A percentile compares a stretch with the other conserved stretches of the same genome.
Conservation (phyloP, 1,140 invertebrate species). For the Drosophila parabipectinata region DNA sequence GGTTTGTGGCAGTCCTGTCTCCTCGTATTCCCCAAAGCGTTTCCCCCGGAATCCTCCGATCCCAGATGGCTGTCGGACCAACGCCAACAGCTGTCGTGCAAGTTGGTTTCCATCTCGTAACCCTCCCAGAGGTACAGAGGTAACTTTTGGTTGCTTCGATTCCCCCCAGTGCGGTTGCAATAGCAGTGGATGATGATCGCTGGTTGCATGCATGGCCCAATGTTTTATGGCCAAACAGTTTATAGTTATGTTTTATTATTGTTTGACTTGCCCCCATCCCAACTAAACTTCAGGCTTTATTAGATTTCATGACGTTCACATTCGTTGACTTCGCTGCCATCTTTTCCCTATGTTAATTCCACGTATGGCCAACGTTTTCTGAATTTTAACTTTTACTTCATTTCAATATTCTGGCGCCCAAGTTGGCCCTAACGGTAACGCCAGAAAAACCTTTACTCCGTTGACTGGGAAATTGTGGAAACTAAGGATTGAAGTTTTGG, state of each 20-base stretch:
- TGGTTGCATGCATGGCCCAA: conserved; percentile 54
- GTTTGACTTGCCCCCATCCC: conserved; percentile 9
- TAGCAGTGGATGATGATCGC: conserved; percentile 30
- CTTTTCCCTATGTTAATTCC: conserved; percentile 61
- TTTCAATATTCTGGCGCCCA: conserved; percentile 22
- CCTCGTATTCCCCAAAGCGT: conserved; percentile 34
- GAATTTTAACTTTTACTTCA: conserved; percentile 55
- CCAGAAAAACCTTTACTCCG: neutral
- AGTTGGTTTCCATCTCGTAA: conserved; percentile 60
- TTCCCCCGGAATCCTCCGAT: neutral
- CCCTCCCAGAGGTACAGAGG: conserved; percentile 3
- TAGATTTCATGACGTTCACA: conserved; percentile 47
- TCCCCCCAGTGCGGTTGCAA: neutral
- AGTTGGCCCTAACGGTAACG: conserved; percentile 35
- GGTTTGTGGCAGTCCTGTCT: conserved; percentile 18
- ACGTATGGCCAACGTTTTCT: conserved; percentile 50
- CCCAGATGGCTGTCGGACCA: conserved; percentile 56
- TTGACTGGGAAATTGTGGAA: neutral
- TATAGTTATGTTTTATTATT: conserved; percentile 68
- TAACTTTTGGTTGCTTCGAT: neutral
- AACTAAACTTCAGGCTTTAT: conserved; percentile 9
- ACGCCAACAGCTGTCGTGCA: conserved; percentile 73
- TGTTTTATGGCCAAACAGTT: conserved; percentile 45
- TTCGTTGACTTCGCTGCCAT: conserved; percentile 5
- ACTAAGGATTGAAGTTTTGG: neutral